Conservation (phyloP, 2,797 vertebrate species). For the Limosa lapponica region DNA sequence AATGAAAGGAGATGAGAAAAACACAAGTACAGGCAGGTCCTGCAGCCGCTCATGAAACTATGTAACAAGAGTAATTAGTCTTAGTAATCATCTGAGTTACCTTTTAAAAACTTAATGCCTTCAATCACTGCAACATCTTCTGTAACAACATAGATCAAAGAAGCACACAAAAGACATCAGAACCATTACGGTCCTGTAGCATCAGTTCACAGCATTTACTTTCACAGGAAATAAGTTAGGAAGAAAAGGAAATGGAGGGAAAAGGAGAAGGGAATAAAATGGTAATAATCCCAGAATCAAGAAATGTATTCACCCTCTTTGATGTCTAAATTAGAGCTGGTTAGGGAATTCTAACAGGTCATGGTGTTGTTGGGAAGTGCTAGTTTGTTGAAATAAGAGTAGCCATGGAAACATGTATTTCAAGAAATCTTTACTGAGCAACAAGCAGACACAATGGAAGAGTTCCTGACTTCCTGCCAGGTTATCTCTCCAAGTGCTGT, state of each 20-base stretch:
- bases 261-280: background rate
- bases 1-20: background rate
- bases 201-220: background rate
- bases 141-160: background rate
- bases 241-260: background rate
- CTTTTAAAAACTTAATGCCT: background rate
- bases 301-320: background rate
- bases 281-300: background rate
- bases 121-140: background rate
- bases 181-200: background rate
- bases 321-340: background rate
- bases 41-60: background rate
- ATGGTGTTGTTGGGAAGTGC: background rate
- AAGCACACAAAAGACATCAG: background rate
- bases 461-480: background rate
- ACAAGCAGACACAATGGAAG: background rate
- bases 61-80: background rate
- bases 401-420: background rate
- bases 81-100: background rate
- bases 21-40: background rate
- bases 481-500: background rate
- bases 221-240: background rate
- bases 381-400: background rate
- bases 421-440: background rate
- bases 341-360: background rate